phyloP scores from a whole-genome alignment of 2,888 invertebrate genomes.

The Allacma fusca region DNA sequence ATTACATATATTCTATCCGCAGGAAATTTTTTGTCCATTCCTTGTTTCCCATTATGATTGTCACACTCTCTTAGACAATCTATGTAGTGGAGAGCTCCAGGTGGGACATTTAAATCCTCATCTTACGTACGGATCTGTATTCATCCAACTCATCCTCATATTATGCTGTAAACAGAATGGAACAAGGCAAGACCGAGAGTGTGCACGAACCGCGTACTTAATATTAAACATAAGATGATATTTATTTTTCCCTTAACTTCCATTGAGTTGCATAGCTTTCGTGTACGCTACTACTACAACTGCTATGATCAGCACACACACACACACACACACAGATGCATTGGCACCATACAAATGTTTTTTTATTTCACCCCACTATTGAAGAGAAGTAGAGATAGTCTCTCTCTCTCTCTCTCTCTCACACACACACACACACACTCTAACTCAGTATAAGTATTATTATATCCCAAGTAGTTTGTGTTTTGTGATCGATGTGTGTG shows the following conservation, averaged over 20 bases:
- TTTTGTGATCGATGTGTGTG: conserved; percentile 33
- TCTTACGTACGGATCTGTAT: conserved; percentile 19
- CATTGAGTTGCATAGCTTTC: no score
- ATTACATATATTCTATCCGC: no score
- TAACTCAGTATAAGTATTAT: no score
- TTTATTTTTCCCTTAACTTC: not conserved
- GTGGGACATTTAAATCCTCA: conserved; percentile 40
- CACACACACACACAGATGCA: not conserved
- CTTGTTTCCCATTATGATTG: conserved; percentile 31
- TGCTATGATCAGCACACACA: no score
- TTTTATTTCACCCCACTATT: not conserved
- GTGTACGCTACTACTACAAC: no score
- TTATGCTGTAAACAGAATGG: conserved; percentile 13
- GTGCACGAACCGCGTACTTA: not conserved
- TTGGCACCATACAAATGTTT: not conserved
- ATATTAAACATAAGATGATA: conserved; percentile 2
- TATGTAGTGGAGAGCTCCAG: conserved; percentile 31
- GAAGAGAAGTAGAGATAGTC: no score
- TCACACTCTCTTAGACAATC: conserved; percentile 23
- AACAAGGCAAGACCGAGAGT: conserved; percentile 1
- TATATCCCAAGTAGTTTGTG: conserved; percentile 15
- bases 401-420: no score
- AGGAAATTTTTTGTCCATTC: not conserved
- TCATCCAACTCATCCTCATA: conserved; percentile 25
- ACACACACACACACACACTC: no score